Base-by-base conservation (phyloP, 2,113 vertebrate genomes). In the Platysteira castanea region DNA sequence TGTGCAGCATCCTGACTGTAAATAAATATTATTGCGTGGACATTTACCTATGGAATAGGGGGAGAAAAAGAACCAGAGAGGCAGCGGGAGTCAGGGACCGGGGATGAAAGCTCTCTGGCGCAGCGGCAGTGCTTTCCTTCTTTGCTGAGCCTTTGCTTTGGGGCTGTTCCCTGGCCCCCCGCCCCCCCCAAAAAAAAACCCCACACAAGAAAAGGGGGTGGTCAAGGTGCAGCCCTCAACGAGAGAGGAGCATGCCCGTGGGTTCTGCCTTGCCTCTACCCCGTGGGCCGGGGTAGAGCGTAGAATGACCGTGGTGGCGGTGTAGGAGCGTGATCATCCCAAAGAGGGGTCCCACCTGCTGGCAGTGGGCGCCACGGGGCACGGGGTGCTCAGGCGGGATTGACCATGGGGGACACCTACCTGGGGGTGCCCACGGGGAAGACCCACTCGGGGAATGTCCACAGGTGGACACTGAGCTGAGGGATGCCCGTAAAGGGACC, bases 41-140 rank as follows among this genome's bases (percentile, higher is more conserved):
- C 75, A 42, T 95, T 93, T 88, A 81, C 86, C 74, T 84, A 65
- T 73, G 64, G 86, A 90, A 56, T 22, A 30, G 3, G 24, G 47
- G 12, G 13, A 2, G 3, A 10, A 67, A 82, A 89, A 74, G n/a
- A 64, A 15, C 15, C 41, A 82, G 67, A 24, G 46, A 85, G 41
- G 53, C 54, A 6, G 46, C 10, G 64, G 35, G 50, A 64, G 67
- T 31, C 44, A 57, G 73, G 76, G 67, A 87, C 63, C 23, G 44
- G 68, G 89, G 93, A 70, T 89, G 96, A 95, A 89, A 96, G 87
- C 93, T 96, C 91, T 87, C 33, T 20, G 81, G 75, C 24, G 16
- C 87, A 39, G 76, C 49, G 17, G 60, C 81, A 31, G 50, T 24
- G 44, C 64, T 84, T 89, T 16, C 33, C 53, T 85, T n/a, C 28